A percentile compares a stretch with the other conserved stretches of the same genome.
Conservation (phyloP, 1,140 invertebrate species). For the Dinoponera quadriceps region DNA sequence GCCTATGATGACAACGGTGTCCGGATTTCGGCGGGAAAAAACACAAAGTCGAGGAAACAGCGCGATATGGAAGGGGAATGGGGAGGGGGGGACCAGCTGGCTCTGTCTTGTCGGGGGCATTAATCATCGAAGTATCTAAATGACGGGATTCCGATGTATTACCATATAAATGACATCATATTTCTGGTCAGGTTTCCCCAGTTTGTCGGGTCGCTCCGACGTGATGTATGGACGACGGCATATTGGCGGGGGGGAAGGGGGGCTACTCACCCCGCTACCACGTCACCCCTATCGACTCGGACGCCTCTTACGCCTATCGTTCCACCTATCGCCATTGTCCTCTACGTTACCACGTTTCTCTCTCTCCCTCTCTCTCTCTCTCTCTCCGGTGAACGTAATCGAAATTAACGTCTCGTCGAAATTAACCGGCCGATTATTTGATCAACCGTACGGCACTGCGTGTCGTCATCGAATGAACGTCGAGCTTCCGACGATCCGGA, state of each 20-base stretch:
- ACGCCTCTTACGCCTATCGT: conserved; percentile 72
- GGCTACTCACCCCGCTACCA: conserved; percentile 78
- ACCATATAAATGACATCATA: conserved; percentile 90
- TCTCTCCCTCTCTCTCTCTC: too few species aligned
- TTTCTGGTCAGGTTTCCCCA: conserved; percentile 88
- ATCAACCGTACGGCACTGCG: not conserved
- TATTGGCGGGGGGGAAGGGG: too few species aligned
- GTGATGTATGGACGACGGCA: conserved; percentile 86
- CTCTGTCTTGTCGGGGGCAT: conserved; percentile 85
- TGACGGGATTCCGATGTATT: conserved; percentile 89
- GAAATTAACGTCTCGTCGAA: too few species aligned
- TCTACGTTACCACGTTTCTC: conserved; percentile 28
- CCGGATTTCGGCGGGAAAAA: conserved; percentile 59
- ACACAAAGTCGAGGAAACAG: conserved; percentile 58
- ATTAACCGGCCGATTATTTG: conserved; percentile 9
- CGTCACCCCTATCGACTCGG: conserved; percentile 83
- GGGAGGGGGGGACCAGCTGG: conserved; percentile 78
- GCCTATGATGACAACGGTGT: not conserved
- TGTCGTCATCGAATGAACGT: not conserved
- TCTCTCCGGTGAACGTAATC: too few species aligned
- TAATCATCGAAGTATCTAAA: conserved; percentile 89
- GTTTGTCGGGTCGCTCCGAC: conserved; percentile 84
- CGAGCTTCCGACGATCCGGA: not conserved
- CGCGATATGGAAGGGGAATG: conserved; percentile 16
- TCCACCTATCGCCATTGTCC: conserved; percentile 67